Conservation (phyloP, 2,888 invertebrate genomes). For the Chirona hameri region DNA sequence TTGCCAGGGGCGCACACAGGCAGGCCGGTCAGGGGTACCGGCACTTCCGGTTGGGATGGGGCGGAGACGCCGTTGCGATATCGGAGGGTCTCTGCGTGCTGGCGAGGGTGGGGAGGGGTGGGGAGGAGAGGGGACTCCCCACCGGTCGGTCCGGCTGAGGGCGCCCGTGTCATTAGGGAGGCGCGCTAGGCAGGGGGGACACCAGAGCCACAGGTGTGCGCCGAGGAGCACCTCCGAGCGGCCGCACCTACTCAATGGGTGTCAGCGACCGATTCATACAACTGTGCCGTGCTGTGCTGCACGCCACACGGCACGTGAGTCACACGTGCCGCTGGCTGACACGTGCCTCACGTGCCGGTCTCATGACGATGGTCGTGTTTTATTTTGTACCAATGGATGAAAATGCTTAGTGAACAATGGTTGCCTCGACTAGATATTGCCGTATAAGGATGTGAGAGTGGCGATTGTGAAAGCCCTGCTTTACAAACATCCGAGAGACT, state of each 20-base stretch:
- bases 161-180: neutral
- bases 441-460: too few species aligned
- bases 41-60: neutral
- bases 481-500: too few species aligned
- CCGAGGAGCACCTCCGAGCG: neutral
- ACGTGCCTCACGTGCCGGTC: too few species aligned
- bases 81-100: neutral
- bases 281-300: neutral
- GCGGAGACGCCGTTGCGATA: too few species aligned
- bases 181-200: neutral
- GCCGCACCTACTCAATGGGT: conserved; percentile 7
- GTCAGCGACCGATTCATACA: neutral
- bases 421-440: too few species aligned
- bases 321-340: neutral
- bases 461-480: too few species aligned
- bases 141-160: neutral
- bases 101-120: neutral
- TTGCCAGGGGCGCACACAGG: neutral
- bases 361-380: too few species aligned
- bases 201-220: conserved; percentile 1
- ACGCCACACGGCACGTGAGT: neutral
- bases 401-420: too few species aligned
- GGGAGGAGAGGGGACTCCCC: neutral
- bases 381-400: too few species aligned
- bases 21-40: neutral